Percentiles rank a stretch among this genome's conserved stretches.
These are phyloP conservation scores for Megaceryle maxima DNA, from an alignment of 2,113 vertebrate genomes.

Conservation along the genomic window DNA sequence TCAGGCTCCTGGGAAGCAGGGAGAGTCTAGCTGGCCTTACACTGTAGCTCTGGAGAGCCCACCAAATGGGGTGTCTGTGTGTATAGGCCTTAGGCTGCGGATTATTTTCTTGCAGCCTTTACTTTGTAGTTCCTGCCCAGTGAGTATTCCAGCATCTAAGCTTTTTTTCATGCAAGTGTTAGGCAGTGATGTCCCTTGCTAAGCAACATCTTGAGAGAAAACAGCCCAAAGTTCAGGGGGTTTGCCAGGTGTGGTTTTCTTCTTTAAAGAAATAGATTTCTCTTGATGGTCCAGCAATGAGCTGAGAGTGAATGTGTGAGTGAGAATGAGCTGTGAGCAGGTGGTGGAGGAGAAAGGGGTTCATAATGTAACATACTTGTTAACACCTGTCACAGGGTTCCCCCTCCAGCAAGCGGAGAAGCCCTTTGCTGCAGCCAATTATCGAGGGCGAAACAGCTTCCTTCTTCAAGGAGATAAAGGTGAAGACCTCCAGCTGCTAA, in stretches of 20 bases:
- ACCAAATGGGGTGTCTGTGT: too few relatives aligned
- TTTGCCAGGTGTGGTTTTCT: neutral
- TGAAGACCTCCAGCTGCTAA: conserved; percentile 82
- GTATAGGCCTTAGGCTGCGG: neutral
- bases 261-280: neutral
- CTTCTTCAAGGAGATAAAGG: conserved; percentile 98
- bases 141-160: neutral
- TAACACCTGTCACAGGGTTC: conserved; percentile 90
- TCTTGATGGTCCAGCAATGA: neutral
- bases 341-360: conserved; percentile 34
- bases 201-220: neutral
- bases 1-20: neutral
- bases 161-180: neutral
- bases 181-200: neutral
- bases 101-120: neutral
- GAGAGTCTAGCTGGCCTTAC: neutral
- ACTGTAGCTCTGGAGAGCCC: neutral
- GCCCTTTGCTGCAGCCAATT: conserved; percentile 97
- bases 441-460: conserved; percentile 98
- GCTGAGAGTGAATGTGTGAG: conserved; percentile 20
- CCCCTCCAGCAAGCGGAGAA: conserved; percentile 98
- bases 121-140: neutral
- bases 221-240: neutral
- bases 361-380: conserved; percentile 81
- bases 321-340: conserved; percentile 57